Evolutionary conservation across 2,113 vertebrate species (phyloP).

Genomic region (Pteruthius melanotis): DNA sequence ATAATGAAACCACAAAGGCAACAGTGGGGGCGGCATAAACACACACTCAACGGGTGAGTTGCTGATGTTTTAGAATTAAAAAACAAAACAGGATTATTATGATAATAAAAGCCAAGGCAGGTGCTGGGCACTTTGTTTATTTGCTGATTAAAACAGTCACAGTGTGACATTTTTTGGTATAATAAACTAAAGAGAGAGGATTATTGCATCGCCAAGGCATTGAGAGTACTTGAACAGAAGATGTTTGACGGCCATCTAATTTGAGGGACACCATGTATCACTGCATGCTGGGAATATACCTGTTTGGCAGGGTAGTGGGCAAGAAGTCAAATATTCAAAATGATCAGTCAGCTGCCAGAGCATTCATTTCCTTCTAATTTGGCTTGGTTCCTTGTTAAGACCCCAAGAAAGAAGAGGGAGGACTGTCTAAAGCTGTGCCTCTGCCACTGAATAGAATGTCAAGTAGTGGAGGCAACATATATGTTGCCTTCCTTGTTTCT

Average conservation of each 20-base stretch:
- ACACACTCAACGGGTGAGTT: conserved; percentile 51
- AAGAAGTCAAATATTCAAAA: not conserved
- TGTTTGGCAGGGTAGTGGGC: not conserved
- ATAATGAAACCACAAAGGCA: conserved; percentile 67
- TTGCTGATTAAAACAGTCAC: conserved; percentile 37
- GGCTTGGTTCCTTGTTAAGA: not conserved
- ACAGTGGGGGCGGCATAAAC: conserved; percentile 57
- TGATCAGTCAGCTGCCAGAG: not conserved
- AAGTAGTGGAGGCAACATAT: not conserved
- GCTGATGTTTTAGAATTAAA: conserved; percentile 43
- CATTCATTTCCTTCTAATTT: not conserved
- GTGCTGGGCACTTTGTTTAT: conserved; percentile 46
- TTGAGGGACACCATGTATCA: not conserved
- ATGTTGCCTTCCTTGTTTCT: not conserved
- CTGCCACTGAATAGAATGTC: not conserved
- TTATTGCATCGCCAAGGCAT: not conserved
- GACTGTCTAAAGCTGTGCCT: not conserved
- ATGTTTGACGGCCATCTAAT: not conserved
- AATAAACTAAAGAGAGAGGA: conserved; percentile 3
- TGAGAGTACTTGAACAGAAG: not conserved
- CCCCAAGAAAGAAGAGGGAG: not conserved
- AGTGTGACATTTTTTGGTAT: conserved; percentile 16
- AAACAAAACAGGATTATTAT: conserved; percentile 8
- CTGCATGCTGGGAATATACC: not conserved
- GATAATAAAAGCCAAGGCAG: conserved; percentile 45